Percentiles rank a stretch among this genome's conserved stretches.
Conservation (phyloP, 2,888 invertebrate genomes). For the Lypha dubia region DNA sequence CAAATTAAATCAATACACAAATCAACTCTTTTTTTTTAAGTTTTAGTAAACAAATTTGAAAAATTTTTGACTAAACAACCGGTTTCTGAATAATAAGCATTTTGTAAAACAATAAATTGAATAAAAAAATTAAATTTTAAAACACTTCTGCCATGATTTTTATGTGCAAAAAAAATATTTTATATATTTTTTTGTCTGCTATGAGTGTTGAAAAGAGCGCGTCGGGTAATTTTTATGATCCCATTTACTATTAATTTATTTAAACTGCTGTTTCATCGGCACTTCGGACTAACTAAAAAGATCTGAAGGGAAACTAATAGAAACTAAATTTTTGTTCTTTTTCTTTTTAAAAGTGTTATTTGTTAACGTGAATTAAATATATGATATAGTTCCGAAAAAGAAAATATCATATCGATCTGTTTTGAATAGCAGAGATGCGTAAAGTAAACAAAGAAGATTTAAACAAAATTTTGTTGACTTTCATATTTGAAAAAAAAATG, state of each 20-base stretch:
- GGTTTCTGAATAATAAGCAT: constrained; percentile 2
- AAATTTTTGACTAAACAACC: not conserved
- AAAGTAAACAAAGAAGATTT: no score
- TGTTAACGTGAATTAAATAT: no score
- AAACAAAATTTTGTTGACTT: no score
- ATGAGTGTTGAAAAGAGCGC: not conserved
- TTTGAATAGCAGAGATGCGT: no score
- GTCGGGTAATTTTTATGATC: not conserved
- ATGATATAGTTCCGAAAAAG: no score
- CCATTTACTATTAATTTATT: not conserved
- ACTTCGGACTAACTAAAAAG: not conserved
- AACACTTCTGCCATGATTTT: not conserved
- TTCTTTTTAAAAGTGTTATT: no score
- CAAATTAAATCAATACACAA: constrained; percentile 3
- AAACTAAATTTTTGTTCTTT: not conserved
- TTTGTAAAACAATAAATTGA: not conserved
- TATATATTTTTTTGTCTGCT: not conserved
- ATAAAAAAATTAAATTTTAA: not conserved
- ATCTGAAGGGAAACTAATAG: not conserved
- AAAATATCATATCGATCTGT: no score
- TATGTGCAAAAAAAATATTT: constrained; percentile 1
- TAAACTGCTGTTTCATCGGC: not conserved
- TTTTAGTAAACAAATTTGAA: not conserved
- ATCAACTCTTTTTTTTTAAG: no score
- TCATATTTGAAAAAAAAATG: no score